Evolutionary conservation across 1,140 invertebrate species (phyloP).

Genomic region (Trialeurodes vaporariorum): DNA sequence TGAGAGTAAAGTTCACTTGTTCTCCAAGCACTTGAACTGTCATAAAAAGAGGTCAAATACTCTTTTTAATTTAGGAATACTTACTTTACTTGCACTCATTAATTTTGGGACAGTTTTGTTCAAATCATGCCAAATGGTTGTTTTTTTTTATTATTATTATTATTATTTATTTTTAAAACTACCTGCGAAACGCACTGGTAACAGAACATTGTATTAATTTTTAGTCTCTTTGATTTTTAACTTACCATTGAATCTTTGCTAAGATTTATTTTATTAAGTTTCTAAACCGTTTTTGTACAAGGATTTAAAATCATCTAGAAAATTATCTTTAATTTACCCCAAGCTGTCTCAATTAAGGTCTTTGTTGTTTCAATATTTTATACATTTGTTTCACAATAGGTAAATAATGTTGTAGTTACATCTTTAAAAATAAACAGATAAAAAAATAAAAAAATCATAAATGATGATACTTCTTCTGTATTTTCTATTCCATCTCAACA

Average conservation of each 20-base stretch:
- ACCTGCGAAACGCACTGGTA: too few species aligned
- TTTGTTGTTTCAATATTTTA: slow-evolving; percentile 1
- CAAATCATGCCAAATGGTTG: too few species aligned
- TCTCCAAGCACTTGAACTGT: too few species aligned
- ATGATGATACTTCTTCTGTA: too few species aligned
- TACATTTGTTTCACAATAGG: background rate
- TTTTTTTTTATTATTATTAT: too few species aligned
- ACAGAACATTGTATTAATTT: too few species aligned
- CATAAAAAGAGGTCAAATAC: too few species aligned
- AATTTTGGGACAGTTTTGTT: too few species aligned
- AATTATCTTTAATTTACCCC: background rate
- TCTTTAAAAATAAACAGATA: background rate
- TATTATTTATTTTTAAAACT: too few species aligned
- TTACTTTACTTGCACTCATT: too few species aligned
- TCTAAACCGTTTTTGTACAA: background rate
- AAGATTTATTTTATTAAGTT: background rate
- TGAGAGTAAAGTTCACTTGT: too few species aligned
- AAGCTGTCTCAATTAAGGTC: background rate
- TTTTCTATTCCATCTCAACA: background rate
- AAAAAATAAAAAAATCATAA: background rate
- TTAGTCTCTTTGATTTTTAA: background rate
- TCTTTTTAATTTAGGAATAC: too few species aligned
- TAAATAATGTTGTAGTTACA: background rate
- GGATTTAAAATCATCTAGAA: background rate
- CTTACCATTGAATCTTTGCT: background rate